These are phyloP conservation scores for Nephrotoma guestfalica DNA, from an alignment of 2,888 invertebrate genomes.

Conservation along the genomic window DNA sequence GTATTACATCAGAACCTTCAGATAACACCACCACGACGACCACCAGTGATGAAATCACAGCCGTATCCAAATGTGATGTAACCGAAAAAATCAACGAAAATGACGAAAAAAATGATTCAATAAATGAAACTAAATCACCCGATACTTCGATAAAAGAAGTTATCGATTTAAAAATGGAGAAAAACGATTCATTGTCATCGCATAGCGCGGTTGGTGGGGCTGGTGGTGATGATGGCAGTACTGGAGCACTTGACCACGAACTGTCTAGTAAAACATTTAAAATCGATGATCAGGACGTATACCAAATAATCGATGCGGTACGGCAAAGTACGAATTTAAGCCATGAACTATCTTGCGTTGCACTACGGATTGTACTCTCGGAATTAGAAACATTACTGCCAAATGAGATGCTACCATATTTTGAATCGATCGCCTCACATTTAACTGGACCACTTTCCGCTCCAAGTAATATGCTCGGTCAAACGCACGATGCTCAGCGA, in stretches of 20 bases:
- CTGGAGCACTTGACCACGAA: conserved; percentile 14
- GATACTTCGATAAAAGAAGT: conserved; percentile 6
- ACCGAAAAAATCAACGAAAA: conserved; percentile 22
- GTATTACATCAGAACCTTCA: conserved; percentile 31
- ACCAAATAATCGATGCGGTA: conserved; percentile 66
- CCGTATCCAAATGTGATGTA: conserved; percentile 22
- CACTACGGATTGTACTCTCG: conserved; percentile 61
- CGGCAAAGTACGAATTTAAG: conserved; percentile 72
- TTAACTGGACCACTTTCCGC: conserved; percentile 47
- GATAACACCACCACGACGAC: conserved; percentile 31
- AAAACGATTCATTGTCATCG: background rate
- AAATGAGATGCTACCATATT: conserved; percentile 41
- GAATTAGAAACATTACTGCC: conserved; percentile 38
- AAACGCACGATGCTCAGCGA: conserved; percentile 67
- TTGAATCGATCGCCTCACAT: conserved; percentile 44
- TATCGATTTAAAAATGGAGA: background rate
- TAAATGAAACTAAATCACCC: conserved; percentile 9
- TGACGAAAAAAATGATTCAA: conserved; percentile 17
- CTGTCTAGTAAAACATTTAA: conserved; percentile 8
- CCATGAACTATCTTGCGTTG: conserved; percentile 73
- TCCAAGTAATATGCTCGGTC: conserved; percentile 44
- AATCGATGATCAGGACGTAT: conserved; percentile 37
- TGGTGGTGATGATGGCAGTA: conserved; percentile 8
- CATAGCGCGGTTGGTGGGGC: background rate
- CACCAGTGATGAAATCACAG: conserved; percentile 31